Evolutionary conservation across 2,888 invertebrate species (phyloP).

Genomic region (Mythimna lalbum): DNA sequence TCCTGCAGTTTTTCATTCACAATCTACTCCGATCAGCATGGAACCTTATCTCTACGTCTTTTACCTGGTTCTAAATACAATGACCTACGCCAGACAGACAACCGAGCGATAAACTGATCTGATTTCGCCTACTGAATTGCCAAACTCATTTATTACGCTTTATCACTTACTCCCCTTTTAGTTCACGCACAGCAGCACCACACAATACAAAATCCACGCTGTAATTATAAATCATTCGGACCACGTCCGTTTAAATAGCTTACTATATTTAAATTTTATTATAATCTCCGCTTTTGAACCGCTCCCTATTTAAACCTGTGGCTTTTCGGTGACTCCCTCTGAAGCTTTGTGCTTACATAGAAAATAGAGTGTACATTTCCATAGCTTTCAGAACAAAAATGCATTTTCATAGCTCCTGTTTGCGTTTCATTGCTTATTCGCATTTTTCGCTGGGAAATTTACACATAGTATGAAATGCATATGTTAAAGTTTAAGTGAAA

Average conservation of each 20-base stretch:
- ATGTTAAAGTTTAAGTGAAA: slow-evolving; percentile 19
- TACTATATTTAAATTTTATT: slow-evolving; percentile 79
- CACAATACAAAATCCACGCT: slow-evolving; percentile 61
- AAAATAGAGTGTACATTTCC: slow-evolving; percentile 52
- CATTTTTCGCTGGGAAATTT: slow-evolving; percentile 19
- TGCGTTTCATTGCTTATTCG: slow-evolving; percentile 40
- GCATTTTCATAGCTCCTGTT: slow-evolving; percentile 56
- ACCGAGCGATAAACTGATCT: neutral
- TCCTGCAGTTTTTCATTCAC: no score
- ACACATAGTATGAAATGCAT: slow-evolving; percentile 7
- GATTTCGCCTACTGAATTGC: neutral
- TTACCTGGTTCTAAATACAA: no score
- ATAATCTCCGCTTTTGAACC: slow-evolving; percentile 71
- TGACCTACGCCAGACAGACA: no score
- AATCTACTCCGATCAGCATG: no score
- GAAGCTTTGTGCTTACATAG: slow-evolving; percentile 57
- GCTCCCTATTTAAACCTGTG: slow-evolving; percentile 62
- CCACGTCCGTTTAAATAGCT: slow-evolving; percentile 72
- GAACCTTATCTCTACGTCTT: no score
- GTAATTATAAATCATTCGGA: slow-evolving; percentile 78
- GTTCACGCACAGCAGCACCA: neutral
- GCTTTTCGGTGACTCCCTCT: slow-evolving; percentile 66
- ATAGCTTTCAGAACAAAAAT: slow-evolving; percentile 45
- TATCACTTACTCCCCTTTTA: slow-evolving; percentile 6
- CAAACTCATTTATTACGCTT: neutral